phyloP scores from a whole-genome alignment of 2,113 vertebrate species.

The Cephalopterus ornatus region DNA sequence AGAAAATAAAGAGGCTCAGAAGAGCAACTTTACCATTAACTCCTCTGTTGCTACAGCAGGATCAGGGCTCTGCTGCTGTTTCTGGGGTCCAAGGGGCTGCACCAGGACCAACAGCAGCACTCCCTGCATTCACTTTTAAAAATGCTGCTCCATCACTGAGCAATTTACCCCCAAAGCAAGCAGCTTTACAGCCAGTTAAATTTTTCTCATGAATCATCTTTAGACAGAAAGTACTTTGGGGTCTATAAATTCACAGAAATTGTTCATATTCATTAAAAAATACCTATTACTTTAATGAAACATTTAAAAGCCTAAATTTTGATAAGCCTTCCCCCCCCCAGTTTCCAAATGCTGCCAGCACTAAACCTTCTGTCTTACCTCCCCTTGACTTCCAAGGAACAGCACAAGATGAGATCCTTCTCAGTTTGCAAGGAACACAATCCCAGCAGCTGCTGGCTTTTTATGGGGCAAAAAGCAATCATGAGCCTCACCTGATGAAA shows the following conservation, averaged over 20 bases:
- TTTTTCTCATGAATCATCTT: background rate
- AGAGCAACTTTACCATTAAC: background rate
- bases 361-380: background rate
- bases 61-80: background rate
- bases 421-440: background rate
- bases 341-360: background rate
- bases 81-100: background rate
- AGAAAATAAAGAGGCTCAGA: background rate
- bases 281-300: background rate
- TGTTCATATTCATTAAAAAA: fast-evolving
- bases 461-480: background rate
- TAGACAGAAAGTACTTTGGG: background rate
- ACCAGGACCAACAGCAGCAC: background rate
- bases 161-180: background rate
- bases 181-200: background rate
- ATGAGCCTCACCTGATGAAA: background rate
- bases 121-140: background rate
- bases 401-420: fast-evolving
- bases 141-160: fast-evolving
- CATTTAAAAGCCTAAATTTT: fast-evolving
- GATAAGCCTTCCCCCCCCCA: fast-evolving
- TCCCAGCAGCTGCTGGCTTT: background rate
- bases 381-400: background rate
- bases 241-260: background rate
- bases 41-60: fast-evolving